Conservation (phyloP, 2,797 vertebrate species). For the Alcedo atthis region DNA sequence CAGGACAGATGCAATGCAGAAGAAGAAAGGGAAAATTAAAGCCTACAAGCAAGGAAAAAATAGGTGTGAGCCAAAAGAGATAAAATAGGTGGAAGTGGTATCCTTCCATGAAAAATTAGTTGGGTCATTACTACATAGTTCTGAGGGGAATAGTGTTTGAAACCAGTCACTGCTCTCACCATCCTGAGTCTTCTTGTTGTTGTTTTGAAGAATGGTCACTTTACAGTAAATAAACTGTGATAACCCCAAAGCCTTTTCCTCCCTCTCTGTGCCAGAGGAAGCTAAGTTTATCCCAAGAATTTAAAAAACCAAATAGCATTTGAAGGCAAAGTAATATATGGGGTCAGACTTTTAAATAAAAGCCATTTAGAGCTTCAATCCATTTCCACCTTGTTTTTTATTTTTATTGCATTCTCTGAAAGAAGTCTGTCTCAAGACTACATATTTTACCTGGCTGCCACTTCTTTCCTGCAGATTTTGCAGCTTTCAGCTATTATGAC, state of each 20-base stretch:
- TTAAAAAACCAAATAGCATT: slow-evolving; percentile 3
- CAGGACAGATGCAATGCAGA: background rate
- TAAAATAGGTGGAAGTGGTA: background rate
- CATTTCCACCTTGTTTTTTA: background rate
- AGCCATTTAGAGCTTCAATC: background rate
- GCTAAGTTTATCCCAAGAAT: background rate
- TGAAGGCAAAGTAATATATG: background rate
- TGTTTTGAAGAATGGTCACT: background rate
- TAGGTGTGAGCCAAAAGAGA: background rate
- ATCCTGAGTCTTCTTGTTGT: background rate
- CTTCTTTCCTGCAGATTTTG: slow-evolving; percentile 6
- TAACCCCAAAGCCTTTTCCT: slow-evolving; percentile 23
- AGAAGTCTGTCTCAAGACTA: slow-evolving; percentile 3
- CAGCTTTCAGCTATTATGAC: slow-evolving; percentile 7
- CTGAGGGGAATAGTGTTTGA: background rate
- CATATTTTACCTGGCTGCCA: slow-evolving; percentile 3
- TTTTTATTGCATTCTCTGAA: background rate
- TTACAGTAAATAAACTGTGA: slow-evolving; percentile 5
- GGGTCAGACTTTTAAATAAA: background rate
- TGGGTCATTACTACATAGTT: background rate
- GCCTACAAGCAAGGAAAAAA: background rate
- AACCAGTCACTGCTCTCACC: background rate
- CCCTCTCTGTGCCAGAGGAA: background rate
- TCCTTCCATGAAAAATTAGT: background rate
- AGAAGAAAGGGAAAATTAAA: background rate